Evolutionary conservation across 2,888 invertebrate genomes (phyloP).

Genomic region (Furcula furcula): DNA sequence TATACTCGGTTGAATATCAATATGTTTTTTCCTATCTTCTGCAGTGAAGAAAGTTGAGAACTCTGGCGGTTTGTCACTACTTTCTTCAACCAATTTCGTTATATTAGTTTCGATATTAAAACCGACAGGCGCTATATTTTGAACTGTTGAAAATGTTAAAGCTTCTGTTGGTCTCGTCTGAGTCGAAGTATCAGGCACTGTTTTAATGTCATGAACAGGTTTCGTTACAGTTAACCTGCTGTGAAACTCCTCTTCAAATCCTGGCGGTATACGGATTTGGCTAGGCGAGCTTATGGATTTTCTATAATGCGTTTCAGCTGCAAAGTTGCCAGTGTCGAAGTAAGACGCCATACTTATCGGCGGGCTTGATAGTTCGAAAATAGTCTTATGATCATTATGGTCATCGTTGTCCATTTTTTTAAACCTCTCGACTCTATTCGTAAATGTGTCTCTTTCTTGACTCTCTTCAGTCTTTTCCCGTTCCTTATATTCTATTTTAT

Average conservation of each 20-base stretch:
- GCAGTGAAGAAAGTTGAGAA: constrained; percentile 4
- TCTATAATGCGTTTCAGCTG: constrained; percentile 63
- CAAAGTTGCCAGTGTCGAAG: constrained; percentile 74
- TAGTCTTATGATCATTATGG: constrained; percentile 15
- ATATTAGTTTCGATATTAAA: constrained; percentile 24
- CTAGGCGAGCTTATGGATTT: constrained; percentile 50
- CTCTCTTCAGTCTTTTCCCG: constrained; percentile 42
- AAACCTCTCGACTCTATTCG: constrained; percentile 64
- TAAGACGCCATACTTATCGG: constrained; percentile 64
- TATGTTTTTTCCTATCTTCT: not conserved
- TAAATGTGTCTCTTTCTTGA: constrained; percentile 55
- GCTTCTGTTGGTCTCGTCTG: constrained; percentile 40
- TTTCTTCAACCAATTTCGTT: constrained; percentile 20
- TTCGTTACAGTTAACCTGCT: constrained; percentile 21
- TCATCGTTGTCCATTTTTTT: constrained; percentile 52
- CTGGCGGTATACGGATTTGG: constrained; percentile 54
- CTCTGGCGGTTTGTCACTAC: constrained; percentile 8
- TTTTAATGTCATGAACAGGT: constrained; percentile 14
- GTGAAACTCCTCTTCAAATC: constrained; percentile 61
- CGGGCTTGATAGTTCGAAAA: constrained; percentile 35
- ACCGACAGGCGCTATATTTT: constrained; percentile 17
- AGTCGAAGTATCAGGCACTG: constrained; percentile 46
- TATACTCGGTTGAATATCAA: not conserved
- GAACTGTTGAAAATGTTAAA: constrained; percentile 22
- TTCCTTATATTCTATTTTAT: constrained; percentile 58